Conservation (phyloP, 2,888 invertebrate species). For the Amphipoea oculea region DNA sequence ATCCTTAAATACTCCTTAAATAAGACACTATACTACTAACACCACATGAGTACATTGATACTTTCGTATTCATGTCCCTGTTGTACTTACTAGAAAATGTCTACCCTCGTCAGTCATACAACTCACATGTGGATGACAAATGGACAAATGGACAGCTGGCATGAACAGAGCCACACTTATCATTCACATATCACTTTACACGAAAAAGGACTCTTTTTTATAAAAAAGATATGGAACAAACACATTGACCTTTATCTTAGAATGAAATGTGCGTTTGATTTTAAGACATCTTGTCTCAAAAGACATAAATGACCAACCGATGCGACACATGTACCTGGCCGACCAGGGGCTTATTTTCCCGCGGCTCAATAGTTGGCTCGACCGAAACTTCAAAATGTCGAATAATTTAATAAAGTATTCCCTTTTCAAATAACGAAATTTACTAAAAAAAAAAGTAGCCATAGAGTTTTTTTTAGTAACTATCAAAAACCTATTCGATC, state of each 20-base stretch:
- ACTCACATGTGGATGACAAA: neutral
- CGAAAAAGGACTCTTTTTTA: neutral
- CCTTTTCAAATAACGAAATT: no score
- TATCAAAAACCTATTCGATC: no score
- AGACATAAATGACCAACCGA: neutral
- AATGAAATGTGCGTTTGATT: neutral
- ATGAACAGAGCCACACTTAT: neutral
- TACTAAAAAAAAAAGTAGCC: no score
- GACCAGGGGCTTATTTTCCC: no score
- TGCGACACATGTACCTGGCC: neutral
- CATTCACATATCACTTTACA: neutral
- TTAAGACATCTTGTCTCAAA: neutral
- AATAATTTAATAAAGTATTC: no score
- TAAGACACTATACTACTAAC: neutral
- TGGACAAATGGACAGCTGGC: slow-evolving; percentile 25
- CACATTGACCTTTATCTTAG: neutral
- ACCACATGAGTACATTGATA: neutral
- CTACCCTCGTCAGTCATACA: slow-evolving; percentile 48
- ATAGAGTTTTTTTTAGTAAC: no score
- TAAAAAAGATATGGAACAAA: neutral
- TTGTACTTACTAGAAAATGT: slow-evolving; percentile 11
- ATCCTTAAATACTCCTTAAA: neutral
- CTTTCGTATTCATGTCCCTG: slow-evolving; percentile 26
- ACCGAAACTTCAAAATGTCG: no score
- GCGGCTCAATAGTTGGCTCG: no score